A percentile compares a stretch with the other conserved stretches of the same genome.
These are phyloP conservation scores for Sparus aurata DNA, from an alignment of 2,797 vertebrate species.

Conservation along the genomic window DNA sequence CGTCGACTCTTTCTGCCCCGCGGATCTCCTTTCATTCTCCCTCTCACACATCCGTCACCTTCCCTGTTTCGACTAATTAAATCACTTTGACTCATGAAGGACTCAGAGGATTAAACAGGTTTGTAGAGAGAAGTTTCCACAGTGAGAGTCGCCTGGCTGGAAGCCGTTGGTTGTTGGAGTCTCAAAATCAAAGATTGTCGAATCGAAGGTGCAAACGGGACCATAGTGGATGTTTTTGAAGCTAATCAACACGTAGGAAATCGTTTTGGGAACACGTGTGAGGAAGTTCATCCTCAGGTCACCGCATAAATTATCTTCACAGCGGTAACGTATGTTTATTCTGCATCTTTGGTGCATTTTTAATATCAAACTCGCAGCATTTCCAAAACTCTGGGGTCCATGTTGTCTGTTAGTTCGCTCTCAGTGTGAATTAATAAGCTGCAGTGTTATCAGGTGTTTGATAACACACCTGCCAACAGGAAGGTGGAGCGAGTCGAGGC, in stretches of 20 bases:
- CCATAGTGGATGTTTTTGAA: not conserved
- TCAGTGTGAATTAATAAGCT: not conserved
- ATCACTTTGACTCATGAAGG: not conserved
- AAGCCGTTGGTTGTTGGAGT: not conserved
- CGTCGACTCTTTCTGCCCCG: accelerated
- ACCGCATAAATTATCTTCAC: constrained; percentile 2
- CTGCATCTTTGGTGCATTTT: not conserved
- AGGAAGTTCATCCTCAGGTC: not conserved
- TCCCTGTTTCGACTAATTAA: not conserved
- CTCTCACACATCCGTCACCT: not conserved
- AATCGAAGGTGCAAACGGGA: constrained; percentile 2
- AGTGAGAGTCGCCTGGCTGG: not conserved
- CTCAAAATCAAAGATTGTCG: not conserved
- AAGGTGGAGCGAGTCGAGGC: not conserved
- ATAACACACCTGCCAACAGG: not conserved
- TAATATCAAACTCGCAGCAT: not conserved
- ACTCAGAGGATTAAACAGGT: too few relatives aligned
- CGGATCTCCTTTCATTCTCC: not conserved
- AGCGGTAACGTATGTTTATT: not conserved
- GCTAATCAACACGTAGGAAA: constrained; percentile 8
- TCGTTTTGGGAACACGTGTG: constrained; percentile 5
- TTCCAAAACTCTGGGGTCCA: not conserved
- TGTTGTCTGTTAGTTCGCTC: not conserved
- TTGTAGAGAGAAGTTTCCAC: not conserved
- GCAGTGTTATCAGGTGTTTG: not conserved